A percentile compares a stretch with the other conserved stretches of the same genome.
Conservation (phyloP, 2,113 vertebrate species). For the Haemorhous mexicanus region DNA sequence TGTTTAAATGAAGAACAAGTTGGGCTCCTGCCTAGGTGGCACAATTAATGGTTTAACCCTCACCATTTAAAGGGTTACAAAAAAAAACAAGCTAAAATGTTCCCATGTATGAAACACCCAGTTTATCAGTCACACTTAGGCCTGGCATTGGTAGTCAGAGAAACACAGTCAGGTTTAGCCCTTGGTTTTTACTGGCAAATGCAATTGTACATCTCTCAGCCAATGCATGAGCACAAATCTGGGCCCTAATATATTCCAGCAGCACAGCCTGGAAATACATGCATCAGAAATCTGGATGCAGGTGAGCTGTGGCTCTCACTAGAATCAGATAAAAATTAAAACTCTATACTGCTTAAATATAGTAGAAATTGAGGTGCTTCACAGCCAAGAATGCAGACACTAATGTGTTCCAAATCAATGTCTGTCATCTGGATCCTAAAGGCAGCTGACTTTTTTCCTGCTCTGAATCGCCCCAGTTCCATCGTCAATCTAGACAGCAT, state of each 20-base stretch:
- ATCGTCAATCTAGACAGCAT: neutral
- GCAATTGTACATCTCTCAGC: neutral
- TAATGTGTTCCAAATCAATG: neutral
- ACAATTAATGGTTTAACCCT: neutral
- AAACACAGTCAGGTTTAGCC: neutral
- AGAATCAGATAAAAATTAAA: neutral
- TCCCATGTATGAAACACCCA: neutral
- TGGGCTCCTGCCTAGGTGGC: neutral
- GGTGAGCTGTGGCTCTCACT: neutral
- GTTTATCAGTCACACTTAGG: neutral
- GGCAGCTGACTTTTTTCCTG: neutral
- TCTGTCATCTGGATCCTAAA: neutral
- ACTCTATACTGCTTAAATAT: neutral
- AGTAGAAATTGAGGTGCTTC: neutral
- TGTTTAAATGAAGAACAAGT: neutral
- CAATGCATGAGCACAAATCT: neutral
- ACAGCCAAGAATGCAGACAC: neutral
- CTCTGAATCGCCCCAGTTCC: neutral
- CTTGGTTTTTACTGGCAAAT: neutral
- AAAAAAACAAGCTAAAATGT: neutral
- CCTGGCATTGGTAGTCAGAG: neutral
- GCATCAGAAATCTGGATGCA: constrained; percentile 5
- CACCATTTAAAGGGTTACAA: neutral
- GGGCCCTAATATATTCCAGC: neutral
- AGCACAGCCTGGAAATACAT: neutral